phyloP scores from a whole-genome alignment of 2,797 vertebrate species.

The Thripadectes ignobilis region DNA sequence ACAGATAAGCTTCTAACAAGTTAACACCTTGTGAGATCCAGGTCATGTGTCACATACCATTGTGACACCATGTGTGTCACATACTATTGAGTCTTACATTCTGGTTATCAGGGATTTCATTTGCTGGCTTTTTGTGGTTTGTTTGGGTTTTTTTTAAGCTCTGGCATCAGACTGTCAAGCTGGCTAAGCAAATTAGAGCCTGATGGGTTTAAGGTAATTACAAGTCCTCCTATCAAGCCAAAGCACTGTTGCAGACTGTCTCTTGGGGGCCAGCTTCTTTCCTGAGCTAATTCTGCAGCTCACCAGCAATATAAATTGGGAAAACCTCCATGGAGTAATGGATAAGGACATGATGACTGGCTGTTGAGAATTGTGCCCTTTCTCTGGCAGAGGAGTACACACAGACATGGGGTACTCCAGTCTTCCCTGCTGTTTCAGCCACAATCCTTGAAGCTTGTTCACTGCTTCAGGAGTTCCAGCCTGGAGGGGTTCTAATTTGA shows the following conservation, averaged over 20 bases:
- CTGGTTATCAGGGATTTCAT: not conserved
- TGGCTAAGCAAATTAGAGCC: not conserved
- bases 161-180: not conserved
- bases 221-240: not conserved
- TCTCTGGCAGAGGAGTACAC: not conserved
- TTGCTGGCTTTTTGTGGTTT: not conserved
- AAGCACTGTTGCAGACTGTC: not conserved
- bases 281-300: not conserved
- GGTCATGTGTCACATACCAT: not conserved
- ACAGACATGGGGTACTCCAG: not conserved
- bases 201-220: conserved; percentile 2
- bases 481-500: not conserved
- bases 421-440: not conserved
- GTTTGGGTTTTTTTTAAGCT: not conserved
- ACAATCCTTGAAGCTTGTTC: not conserved
- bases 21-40: not conserved
- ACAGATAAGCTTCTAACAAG: not conserved
- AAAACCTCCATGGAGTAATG: not conserved
- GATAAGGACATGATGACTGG: not conserved
- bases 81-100: not conserved
- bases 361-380: not conserved
- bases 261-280: not conserved
- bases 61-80: not conserved
- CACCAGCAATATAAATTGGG: not conserved
- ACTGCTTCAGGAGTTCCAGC: not conserved